phyloP scores from a whole-genome alignment of 2,113 vertebrate genomes.

The Pandion haliaetus region DNA sequence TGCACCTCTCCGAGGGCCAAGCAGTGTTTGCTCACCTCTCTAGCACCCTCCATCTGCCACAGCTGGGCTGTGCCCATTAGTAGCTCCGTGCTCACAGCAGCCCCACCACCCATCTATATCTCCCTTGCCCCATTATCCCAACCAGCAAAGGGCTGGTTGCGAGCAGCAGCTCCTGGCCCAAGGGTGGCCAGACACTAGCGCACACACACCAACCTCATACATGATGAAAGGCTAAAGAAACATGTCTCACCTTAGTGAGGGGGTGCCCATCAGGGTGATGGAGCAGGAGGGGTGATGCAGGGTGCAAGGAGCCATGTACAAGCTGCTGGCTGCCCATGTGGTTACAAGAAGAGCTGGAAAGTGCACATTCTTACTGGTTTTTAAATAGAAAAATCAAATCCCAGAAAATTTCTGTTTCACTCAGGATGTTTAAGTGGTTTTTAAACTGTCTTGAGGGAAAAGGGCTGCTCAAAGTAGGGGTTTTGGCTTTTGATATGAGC shows the following conservation, averaged over 20 bases:
- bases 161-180: background rate
- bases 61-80: background rate
- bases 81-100: background rate
- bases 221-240: background rate
- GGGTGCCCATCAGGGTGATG: too few relatives aligned
- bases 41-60: background rate
- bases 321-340: background rate
- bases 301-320: rapidly evolving
- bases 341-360: background rate
- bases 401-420: background rate
- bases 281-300: too few relatives aligned
- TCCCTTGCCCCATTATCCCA: background rate
- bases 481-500: background rate
- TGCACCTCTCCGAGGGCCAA: rapidly evolving
- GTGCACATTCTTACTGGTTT: background rate
- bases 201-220: background rate
- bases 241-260: rapidly evolving
- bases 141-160: background rate
- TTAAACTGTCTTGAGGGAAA: background rate
- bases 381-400: background rate
- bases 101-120: rapidly evolving
- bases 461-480: background rate
- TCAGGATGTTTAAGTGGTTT: background rate
- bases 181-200: background rate
- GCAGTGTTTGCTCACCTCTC: background rate